phyloP scores from a whole-genome alignment of 2,113 vertebrate species.

The Oxygymnocypris stewartii region DNA sequence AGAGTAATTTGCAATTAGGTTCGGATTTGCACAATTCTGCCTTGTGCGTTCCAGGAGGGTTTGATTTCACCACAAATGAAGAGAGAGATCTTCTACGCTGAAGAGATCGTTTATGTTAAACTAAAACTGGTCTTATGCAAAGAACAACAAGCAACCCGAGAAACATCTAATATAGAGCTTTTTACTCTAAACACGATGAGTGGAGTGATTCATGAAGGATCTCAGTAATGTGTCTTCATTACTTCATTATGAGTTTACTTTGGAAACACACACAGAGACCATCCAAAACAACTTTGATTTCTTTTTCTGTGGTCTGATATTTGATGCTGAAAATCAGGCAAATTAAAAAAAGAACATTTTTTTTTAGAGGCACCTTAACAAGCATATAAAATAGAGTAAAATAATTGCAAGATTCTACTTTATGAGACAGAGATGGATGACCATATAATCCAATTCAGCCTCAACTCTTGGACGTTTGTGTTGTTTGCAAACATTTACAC shows the following conservation, averaged over 20 bases:
- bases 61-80: constrained; percentile 71
- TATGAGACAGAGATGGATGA: background rate
- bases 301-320: background rate
- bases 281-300: background rate
- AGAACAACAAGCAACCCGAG: background rate
- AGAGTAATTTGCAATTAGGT: constrained; percentile 68
- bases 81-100: constrained; percentile 54
- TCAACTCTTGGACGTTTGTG: background rate
- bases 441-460: background rate
- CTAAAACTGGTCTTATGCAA: background rate
- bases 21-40: constrained; percentile 62
- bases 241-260: background rate
- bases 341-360: no score
- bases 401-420: background rate
- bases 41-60: constrained; percentile 63
- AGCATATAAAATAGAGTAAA: no score
- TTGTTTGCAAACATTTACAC: background rate
- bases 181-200: background rate
- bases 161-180: constrained; percentile 52
- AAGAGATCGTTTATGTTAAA: constrained; percentile 46
- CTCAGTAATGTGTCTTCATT: constrained; percentile 3
- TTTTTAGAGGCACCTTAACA: background rate
- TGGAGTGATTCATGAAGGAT: background rate
- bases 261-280: background rate
- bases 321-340: background rate